Conservation (phyloP, 2,113 vertebrate species). For the Asarcornis scutulata region DNA sequence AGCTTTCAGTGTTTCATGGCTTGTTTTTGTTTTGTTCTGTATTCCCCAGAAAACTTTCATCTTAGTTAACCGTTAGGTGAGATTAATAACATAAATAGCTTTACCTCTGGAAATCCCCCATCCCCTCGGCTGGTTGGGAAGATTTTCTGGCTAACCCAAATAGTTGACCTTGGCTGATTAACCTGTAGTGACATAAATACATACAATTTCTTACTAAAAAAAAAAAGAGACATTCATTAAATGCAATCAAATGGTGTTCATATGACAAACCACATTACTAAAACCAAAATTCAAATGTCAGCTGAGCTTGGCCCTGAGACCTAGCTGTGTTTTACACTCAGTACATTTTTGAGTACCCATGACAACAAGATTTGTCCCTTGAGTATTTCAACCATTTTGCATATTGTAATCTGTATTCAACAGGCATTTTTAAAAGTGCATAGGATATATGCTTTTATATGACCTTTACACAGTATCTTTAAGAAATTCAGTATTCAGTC, state of each 20-base stretch:
- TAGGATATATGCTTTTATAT: background rate
- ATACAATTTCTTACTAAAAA: conserved; percentile 36
- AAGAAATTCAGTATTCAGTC: background rate
- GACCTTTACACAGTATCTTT: background rate
- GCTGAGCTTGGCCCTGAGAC: background rate
- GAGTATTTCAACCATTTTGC: background rate
- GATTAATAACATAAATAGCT: background rate
- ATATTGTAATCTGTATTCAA: background rate
- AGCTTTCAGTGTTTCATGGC: background rate
- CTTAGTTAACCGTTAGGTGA: background rate
- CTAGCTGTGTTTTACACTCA: background rate
- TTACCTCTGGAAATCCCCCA: conserved; percentile 81
- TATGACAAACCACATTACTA: background rate
- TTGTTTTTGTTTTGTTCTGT: background rate
- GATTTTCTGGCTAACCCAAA: conserved; percentile 70
- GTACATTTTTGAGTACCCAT: background rate
- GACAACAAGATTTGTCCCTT: background rate
- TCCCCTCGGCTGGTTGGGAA: conserved; percentile 72
- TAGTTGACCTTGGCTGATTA: conserved; percentile 57
- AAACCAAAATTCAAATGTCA: background rate
- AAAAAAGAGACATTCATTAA: background rate
- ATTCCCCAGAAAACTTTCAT: background rate
- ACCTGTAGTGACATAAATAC: conserved; percentile 72
- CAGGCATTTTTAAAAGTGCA: background rate
- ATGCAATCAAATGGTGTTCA: background rate